phyloP scores from a whole-genome alignment of 2,797 vertebrate genomes.

The Scolopax rusticola region DNA sequence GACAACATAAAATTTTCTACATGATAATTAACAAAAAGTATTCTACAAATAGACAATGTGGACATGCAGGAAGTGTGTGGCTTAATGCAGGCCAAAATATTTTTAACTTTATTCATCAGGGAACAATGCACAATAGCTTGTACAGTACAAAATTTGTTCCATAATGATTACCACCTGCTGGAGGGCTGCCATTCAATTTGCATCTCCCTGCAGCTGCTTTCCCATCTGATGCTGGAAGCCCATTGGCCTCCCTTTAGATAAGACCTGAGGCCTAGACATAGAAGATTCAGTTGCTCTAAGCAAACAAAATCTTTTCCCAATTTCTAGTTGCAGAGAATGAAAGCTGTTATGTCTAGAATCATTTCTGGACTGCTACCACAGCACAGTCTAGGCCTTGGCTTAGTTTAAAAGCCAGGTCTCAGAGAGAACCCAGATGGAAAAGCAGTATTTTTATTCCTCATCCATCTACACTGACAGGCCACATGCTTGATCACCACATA shows the following conservation, averaged over 20 bases:
- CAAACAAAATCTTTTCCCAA: background rate
- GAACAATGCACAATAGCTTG: background rate
- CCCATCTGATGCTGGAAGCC: conserved; percentile 30
- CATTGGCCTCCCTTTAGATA: background rate
- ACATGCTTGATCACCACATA: background rate
- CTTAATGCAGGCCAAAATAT: background rate
- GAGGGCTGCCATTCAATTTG: background rate
- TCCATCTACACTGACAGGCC: background rate
- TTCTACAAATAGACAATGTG: background rate
- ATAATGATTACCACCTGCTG: conserved; percentile 53
- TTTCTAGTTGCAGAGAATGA: background rate
- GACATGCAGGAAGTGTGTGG: background rate
- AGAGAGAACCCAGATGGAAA: background rate
- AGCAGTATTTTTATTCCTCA: background rate
- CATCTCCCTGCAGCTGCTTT: conserved; percentile 15
- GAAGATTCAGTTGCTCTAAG: background rate
- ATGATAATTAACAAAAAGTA: background rate
- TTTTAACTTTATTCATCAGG: conserved; percentile 30
- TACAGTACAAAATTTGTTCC: conserved; percentile 7
- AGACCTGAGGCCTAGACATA: background rate
- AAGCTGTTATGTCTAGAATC: background rate
- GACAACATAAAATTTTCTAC: background rate
- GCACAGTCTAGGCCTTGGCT: background rate
- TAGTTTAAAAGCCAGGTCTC: background rate
- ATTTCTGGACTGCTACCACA: background rate